Evolutionary conservation across 2,888 invertebrate genomes (phyloP).

Genomic region (Glyphotaelius pellucidus): DNA sequence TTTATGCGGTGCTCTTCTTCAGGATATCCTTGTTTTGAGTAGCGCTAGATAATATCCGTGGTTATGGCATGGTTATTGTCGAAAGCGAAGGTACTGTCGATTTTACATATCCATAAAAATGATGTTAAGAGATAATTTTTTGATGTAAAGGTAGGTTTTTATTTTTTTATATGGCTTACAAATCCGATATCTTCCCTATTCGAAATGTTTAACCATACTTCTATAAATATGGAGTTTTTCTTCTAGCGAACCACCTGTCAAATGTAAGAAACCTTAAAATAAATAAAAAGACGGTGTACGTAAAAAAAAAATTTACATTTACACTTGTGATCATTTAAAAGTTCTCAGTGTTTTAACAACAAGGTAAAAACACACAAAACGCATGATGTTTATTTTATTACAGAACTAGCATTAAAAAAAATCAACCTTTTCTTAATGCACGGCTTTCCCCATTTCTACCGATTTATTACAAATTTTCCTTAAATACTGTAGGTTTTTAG

Average conservation of each 20-base stretch:
- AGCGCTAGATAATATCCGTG: constrained; percentile 26
- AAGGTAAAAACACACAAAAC: no score
- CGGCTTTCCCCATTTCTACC: no score
- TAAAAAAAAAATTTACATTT: no score
- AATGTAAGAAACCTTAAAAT: no score
- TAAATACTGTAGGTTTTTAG: no score
- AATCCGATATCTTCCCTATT: background rate
- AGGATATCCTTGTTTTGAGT: constrained; percentile 18
- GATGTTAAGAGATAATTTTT: constrained; percentile 17
- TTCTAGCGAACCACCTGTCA: background rate
- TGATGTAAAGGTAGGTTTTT: background rate
- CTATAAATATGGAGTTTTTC: background rate
- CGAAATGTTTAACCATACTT: background rate
- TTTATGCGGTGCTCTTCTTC: constrained; percentile 40
- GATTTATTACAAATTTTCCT: no score
- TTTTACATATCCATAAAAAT: constrained; percentile 24
- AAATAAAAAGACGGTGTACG: no score
- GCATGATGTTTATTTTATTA: no score
- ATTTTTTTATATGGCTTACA: background rate
- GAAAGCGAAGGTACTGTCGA: constrained; percentile 10
- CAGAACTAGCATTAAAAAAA: no score
- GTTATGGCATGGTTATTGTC: constrained; percentile 42
- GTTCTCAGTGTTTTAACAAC: no score
- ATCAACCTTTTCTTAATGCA: no score
- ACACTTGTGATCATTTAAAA: no score